Evolutionary conservation across 2,797 vertebrate species (phyloP).

Genomic region (Novumbra hubbsi): DNA sequence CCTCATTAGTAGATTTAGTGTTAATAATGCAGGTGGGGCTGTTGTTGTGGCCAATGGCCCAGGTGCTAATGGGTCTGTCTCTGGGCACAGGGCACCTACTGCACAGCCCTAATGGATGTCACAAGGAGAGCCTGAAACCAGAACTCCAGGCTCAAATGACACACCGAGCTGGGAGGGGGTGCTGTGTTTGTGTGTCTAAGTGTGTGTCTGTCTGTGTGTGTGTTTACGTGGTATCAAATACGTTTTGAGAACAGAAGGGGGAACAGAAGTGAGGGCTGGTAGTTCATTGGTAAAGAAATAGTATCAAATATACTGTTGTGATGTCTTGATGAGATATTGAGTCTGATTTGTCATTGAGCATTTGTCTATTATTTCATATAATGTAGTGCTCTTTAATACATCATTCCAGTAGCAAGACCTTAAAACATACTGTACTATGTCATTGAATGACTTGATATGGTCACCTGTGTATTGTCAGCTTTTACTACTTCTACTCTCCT

Average conservation of each 20-base stretch:
- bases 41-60: conserved; percentile 71
- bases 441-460: not conserved
- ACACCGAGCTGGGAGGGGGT: conserved; percentile 26
- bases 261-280: not conserved
- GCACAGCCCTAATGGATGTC: conserved; percentile 80
- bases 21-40: conserved; percentile 74
- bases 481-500: too few species aligned
- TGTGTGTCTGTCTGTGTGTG: conserved; percentile 12
- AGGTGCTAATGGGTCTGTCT: conserved; percentile 77
- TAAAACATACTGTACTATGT: not conserved
- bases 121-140: conserved; percentile 70
- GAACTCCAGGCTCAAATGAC: conserved; percentile 59
- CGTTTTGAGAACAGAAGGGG: not conserved
- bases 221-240: conserved; percentile 4
- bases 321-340: too few species aligned
- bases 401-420: not conserved
- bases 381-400: not conserved
- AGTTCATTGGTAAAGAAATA: not conserved
- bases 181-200: conserved; percentile 11
- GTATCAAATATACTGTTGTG: not conserved
- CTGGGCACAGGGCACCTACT: conserved; percentile 54
- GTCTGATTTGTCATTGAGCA: too few species aligned
- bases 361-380: not conserved
- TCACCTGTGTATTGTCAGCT: not conserved
- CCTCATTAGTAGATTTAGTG: conserved; percentile 66